These are phyloP conservation scores for Phaedon cochleariae DNA, from an alignment of 2,888 invertebrate genomes.

Conservation along the genomic window DNA sequence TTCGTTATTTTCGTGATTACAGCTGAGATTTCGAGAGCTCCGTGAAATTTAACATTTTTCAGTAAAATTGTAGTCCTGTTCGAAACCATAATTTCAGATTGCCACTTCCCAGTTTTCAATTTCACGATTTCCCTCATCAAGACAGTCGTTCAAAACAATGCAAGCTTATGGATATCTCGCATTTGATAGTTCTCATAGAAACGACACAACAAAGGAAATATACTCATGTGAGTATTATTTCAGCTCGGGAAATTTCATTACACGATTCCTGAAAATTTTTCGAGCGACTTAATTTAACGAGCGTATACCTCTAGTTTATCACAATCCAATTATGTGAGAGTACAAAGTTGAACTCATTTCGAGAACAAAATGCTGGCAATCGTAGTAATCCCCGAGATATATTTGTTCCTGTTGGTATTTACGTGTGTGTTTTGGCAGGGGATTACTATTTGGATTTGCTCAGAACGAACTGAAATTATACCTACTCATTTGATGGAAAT, in stretches of 20 bases:
- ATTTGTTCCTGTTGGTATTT: slow-evolving; percentile 11
- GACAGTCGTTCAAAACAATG: too few relatives aligned
- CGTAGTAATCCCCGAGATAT: slow-evolving; percentile 18
- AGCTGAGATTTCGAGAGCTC: too few relatives aligned
- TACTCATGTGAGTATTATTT: background rate
- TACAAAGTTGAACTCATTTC: slow-evolving; percentile 18
- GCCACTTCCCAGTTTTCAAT: too few relatives aligned
- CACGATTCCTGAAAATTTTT: slow-evolving; percentile 5
- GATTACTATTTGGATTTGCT: slow-evolving; percentile 15
- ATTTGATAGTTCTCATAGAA: too few relatives aligned
- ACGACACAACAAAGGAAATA: too few relatives aligned
- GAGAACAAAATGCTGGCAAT: slow-evolving; percentile 18
- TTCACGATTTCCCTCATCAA: too few relatives aligned
- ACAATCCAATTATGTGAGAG: slow-evolving; percentile 21
- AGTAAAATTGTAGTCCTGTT: too few relatives aligned
- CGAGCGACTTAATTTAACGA: slow-evolving; percentile 19
- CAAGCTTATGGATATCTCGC: too few relatives aligned
- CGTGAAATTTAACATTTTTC: too few relatives aligned
- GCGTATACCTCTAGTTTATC: slow-evolving; percentile 15
- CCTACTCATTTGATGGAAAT: background rate
- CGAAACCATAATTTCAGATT: too few relatives aligned
- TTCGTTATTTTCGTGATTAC: too few relatives aligned
- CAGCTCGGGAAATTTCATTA: background rate
- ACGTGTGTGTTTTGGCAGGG: background rate
- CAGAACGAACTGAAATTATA: slow-evolving; percentile 3